Conservation (phyloP, 1,140 invertebrate genomes). For the Holotrichia oblita region DNA sequence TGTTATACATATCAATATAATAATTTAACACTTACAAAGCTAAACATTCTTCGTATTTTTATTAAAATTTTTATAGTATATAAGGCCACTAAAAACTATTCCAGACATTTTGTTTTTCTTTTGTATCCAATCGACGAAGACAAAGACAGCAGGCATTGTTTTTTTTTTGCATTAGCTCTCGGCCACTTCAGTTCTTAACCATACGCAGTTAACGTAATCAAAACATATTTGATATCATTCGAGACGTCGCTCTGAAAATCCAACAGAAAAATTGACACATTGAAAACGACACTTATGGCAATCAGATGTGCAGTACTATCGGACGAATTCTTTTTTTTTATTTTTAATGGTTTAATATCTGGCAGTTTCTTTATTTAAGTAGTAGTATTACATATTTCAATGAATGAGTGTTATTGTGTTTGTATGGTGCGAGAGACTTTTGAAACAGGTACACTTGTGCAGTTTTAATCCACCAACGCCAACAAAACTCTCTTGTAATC, state of each 20-base stretch:
- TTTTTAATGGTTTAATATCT: slow-evolving; percentile 17
- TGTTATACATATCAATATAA: slow-evolving; percentile 19
- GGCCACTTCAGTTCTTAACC: slow-evolving; percentile 49
- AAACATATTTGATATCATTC: slow-evolving; percentile 56
- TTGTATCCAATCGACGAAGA: background rate
- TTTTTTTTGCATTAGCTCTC: background rate
- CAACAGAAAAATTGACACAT: slow-evolving; percentile 36
- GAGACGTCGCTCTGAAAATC: slow-evolving; percentile 55
- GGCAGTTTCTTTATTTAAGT: slow-evolving; percentile 32
- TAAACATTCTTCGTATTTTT: slow-evolving; percentile 12
- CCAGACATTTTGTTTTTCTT: slow-evolving; percentile 17
- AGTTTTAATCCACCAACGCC: slow-evolving; percentile 77
- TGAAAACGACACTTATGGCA: slow-evolving; percentile 16
- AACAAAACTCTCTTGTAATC: slow-evolving; percentile 91
- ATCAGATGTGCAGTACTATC: slow-evolving; percentile 31
- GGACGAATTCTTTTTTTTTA: slow-evolving; percentile 28
- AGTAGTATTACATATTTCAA: slow-evolving; percentile 28
- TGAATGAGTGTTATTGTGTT: slow-evolving; percentile 34
- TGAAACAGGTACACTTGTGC: slow-evolving; percentile 40
- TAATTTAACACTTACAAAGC: slow-evolving; percentile 40
- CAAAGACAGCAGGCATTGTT: slow-evolving; percentile 15
- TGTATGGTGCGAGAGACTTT: slow-evolving; percentile 20
- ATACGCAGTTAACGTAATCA: slow-evolving; percentile 55
- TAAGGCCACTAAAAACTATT: slow-evolving; percentile 51
- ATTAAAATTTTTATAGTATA: slow-evolving; percentile 41